These are phyloP conservation scores for Zalophus californianus DNA, from an alignment of 2,797 vertebrate genomes.

Conservation along the genomic window DNA sequence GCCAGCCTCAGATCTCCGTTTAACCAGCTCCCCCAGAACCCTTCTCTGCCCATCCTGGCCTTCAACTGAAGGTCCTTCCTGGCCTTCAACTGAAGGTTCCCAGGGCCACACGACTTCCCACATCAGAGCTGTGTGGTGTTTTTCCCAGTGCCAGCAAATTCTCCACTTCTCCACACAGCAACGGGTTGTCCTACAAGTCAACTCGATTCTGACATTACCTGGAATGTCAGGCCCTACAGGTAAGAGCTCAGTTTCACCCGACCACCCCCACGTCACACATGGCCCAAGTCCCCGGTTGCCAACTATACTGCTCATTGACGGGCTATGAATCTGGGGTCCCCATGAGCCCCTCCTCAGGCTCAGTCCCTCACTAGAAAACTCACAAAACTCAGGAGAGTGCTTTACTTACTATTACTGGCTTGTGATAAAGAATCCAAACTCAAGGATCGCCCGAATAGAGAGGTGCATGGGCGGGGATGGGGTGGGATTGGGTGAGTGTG, in stretches of 20 bases:
- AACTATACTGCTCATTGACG: too few relatives aligned
- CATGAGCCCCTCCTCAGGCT: not conserved
- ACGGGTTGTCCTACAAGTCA: not conserved
- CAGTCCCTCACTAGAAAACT: not conserved
- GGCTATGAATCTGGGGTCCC: not conserved
- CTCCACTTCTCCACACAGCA: not conserved
- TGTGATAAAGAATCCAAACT: not conserved
- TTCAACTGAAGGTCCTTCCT: not conserved
- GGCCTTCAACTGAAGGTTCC: too few relatives aligned
- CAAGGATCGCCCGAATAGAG: not conserved
- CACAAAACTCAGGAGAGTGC: not conserved
- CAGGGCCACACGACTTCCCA: not conserved
- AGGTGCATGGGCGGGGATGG: fast-evolving
- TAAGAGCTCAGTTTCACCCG: not conserved
- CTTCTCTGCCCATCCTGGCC: not conserved
- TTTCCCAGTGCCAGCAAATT: not conserved
- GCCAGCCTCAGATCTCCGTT: not conserved
- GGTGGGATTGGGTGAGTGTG: not conserved
- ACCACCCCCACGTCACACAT: too few relatives aligned
- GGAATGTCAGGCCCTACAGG: not conserved
- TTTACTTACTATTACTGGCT: not conserved
- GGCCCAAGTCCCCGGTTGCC: not conserved
- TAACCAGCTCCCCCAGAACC: too few relatives aligned
- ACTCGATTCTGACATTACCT: fast-evolving
- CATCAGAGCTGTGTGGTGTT: too few relatives aligned